Evolutionary conservation across 1,140 invertebrate genomes (phyloP).

Genomic region (Araneus ventricosus): DNA sequence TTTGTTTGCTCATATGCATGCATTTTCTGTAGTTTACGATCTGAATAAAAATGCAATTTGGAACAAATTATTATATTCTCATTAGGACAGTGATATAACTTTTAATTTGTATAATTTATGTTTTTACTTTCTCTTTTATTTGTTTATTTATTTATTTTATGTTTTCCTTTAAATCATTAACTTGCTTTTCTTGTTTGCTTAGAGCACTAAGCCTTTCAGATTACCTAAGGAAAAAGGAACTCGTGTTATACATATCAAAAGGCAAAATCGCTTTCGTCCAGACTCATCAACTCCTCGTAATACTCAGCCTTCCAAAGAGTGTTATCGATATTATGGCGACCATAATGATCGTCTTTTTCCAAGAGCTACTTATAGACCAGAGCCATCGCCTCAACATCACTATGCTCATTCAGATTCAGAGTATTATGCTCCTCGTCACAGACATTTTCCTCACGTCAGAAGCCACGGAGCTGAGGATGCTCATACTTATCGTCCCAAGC

Average conservation of each 20-base stretch:
- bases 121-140: no score
- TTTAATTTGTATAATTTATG: no score
- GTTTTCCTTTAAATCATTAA: not conserved
- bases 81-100: no score
- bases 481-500: conserved; percentile 64
- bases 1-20: no score
- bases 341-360: conserved; percentile 73
- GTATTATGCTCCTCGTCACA: conserved; percentile 71
- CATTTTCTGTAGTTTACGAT: no score
- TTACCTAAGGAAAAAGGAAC: conserved; percentile 69
- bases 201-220: conserved; percentile 70
- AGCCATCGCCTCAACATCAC: conserved; percentile 73
- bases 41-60: no score
- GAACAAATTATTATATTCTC: no score
- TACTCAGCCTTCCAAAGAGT: conserved; percentile 61
- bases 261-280: conserved; percentile 72
- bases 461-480: conserved; percentile 64
- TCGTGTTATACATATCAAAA: conserved; percentile 73
- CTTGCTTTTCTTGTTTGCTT: conserved; percentile 23
- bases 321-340: conserved; percentile 72
- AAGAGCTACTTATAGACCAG: conserved; percentile 72
- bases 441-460: conserved; percentile 63
- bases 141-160: not conserved
- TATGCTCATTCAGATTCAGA: conserved; percentile 75
- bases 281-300: conserved; percentile 46